These are phyloP conservation scores for Carterocephalus palaemon DNA, from an alignment of 2,888 invertebrate genomes.

Conservation along the genomic window DNA sequence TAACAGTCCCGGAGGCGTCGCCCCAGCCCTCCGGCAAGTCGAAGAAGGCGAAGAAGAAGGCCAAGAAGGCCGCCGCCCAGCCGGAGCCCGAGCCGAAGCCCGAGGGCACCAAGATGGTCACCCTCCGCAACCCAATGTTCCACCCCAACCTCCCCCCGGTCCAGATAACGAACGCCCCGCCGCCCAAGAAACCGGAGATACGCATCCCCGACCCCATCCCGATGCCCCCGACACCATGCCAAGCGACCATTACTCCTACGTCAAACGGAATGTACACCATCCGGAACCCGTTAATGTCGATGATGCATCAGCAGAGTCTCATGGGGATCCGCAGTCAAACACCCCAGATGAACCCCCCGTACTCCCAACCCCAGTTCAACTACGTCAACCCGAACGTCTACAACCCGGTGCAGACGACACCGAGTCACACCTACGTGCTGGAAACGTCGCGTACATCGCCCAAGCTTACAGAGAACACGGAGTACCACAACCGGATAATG, in stretches of 20 bases:
- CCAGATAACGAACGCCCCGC: constrained; percentile 47
- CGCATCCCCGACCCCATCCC: constrained; percentile 69
- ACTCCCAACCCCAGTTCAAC: constrained; percentile 49
- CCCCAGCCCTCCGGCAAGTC: constrained; percentile 53
- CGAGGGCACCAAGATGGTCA: constrained; percentile 83
- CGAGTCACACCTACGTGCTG: constrained; percentile 37
- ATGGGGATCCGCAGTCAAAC: constrained; percentile 49
- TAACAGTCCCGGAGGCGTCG: constrained; percentile 49
- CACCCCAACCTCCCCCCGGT: constrained; percentile 76
- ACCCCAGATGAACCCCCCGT: constrained; percentile 44
- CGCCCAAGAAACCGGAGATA: constrained; percentile 56
- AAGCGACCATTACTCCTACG: constrained; percentile 73
- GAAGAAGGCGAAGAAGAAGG: constrained; percentile 71
- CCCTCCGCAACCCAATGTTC: constrained; percentile 88
- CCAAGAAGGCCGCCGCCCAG: constrained; percentile 49
- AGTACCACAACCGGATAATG: constrained; percentile 59
- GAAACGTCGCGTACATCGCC: constrained; percentile 41
- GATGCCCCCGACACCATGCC: constrained; percentile 70
- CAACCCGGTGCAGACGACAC: constrained; percentile 35
- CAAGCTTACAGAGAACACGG: constrained; percentile 45
- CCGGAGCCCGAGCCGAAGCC: constrained; percentile 39
- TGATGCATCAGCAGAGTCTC: constrained; percentile 68
- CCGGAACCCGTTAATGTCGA: constrained; percentile 83
- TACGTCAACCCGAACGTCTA: constrained; percentile 57
- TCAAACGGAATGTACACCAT: constrained; percentile 89